Percentiles rank a stretch among this genome's conserved stretches.
These are phyloP conservation scores for Aldabrachelys gigantea DNA, from an alignment of 2,113 vertebrate species.

Conservation along the genomic window DNA sequence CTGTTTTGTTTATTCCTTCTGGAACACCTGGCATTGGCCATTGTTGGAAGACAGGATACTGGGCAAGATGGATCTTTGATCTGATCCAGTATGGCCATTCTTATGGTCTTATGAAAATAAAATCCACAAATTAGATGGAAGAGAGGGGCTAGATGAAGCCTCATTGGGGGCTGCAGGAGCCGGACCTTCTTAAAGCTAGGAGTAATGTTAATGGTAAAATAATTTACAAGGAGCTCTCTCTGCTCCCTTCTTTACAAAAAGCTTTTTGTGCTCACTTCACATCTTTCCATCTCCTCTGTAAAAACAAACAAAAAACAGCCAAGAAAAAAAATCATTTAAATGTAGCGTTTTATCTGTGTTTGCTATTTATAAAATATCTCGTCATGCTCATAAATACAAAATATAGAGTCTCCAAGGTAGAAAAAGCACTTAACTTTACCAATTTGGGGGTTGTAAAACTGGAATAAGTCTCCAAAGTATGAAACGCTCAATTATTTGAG, in stretches of 20 bases:
- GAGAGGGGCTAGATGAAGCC: not conserved
- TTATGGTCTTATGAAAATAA: not conserved
- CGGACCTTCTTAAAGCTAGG: not conserved
- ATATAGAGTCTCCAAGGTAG: not conserved
- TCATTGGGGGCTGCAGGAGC: not conserved
- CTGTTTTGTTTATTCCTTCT: too few relatives aligned
- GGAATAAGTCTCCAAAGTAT: not conserved
- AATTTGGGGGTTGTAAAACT: not conserved
- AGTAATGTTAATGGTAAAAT: not conserved
- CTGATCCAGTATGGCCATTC: too few relatives aligned
- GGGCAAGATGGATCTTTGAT: too few relatives aligned
- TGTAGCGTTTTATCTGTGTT: rapidly evolving
- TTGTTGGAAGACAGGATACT: too few relatives aligned
- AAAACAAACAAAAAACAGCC: not conserved
- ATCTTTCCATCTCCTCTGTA: not conserved
- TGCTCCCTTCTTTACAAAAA: not conserved
- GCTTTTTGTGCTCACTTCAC: not conserved
- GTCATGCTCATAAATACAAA: not conserved
- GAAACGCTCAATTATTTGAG: not conserved
- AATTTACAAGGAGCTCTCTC: not conserved
- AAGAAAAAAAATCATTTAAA: not conserved
- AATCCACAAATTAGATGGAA: not conserved
- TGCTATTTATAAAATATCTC: not conserved
- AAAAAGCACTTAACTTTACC: not conserved
- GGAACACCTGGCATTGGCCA: too few relatives aligned